A percentile compares a stretch with the other conserved stretches of the same genome.
phyloP scores from a whole-genome alignment of 2,113 vertebrate genomes.

The Ceyx margarethae region DNA sequence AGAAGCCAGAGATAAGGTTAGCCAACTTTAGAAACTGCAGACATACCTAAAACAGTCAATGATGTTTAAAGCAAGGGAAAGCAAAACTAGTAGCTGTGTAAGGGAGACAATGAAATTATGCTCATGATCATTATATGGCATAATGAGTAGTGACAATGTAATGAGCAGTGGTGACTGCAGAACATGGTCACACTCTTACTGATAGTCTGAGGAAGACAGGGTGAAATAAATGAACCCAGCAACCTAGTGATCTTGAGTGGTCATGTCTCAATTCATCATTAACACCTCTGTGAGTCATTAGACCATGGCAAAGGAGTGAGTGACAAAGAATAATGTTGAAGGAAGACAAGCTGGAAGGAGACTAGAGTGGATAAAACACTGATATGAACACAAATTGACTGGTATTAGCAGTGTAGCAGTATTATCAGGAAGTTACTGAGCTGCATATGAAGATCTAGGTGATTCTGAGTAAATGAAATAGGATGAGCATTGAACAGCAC shows the following conservation, averaged over 20 bases:
- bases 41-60: neutral
- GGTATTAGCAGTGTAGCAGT: neutral
- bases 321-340: neutral
- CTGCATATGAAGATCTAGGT: neutral
- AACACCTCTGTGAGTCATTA: constrained; percentile 34
- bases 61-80: neutral
- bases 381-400: neutral
- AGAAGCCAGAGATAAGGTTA: neutral
- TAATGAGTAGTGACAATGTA: neutral
- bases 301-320: neutral
- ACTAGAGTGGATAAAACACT: neutral
- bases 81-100: neutral
- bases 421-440: neutral
- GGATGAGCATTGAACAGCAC: neutral
- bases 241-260: neutral
- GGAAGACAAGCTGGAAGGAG: neutral
- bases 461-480: neutral
- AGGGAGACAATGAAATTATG: neutral
- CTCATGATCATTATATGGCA: neutral
- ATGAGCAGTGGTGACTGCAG: neutral
- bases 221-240: neutral
- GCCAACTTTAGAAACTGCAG: neutral
- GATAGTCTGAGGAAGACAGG: neutral
- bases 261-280: neutral
- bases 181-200: neutral